Evolutionary conservation across 2,797 vertebrate species (phyloP).

Genomic region (Centroberyx gerrardi): DNA sequence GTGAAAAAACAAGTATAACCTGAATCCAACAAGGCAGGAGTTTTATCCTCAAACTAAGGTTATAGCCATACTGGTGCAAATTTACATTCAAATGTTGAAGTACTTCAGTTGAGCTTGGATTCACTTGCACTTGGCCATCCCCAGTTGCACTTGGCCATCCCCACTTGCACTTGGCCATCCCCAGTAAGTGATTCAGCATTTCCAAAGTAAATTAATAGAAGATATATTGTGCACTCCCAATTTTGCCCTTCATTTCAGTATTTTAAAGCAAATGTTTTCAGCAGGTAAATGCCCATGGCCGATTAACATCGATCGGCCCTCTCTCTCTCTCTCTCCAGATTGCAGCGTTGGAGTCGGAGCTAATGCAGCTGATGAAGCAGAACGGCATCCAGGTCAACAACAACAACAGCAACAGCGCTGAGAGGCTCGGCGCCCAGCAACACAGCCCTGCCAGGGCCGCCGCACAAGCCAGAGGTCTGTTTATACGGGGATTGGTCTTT

Average conservation of each 20-base stretch:
- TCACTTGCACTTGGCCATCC: background rate
- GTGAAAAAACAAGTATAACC: background rate
- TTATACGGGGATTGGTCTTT: background rate
- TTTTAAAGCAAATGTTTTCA: constrained; percentile 38
- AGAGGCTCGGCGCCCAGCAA: constrained; percentile 66
- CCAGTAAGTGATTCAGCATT: background rate
- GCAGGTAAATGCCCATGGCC: constrained; percentile 23
- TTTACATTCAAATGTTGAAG: background rate
- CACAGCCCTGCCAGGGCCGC: constrained; percentile 51
- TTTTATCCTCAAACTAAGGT: constrained; percentile 5
- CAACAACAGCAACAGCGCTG: constrained; percentile 92
- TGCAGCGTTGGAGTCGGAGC: constrained; percentile 92
- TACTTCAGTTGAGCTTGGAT: background rate
- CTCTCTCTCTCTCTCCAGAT: constrained; percentile 85
- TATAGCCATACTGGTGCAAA: no score
- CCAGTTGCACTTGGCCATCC: no score
- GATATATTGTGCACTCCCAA: background rate
- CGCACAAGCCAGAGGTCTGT: constrained; percentile 68
- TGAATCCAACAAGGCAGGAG: background rate
- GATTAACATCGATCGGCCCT: constrained; percentile 41
- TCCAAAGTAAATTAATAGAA: constrained; percentile 2
- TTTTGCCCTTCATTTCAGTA: background rate
- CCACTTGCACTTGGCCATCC: no score
- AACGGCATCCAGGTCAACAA: constrained; percentile 97
- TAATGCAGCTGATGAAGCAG: constrained; percentile 96